Conservation (phyloP, 2,797 vertebrate genomes). For the Paedocypris micromegethes region DNA sequence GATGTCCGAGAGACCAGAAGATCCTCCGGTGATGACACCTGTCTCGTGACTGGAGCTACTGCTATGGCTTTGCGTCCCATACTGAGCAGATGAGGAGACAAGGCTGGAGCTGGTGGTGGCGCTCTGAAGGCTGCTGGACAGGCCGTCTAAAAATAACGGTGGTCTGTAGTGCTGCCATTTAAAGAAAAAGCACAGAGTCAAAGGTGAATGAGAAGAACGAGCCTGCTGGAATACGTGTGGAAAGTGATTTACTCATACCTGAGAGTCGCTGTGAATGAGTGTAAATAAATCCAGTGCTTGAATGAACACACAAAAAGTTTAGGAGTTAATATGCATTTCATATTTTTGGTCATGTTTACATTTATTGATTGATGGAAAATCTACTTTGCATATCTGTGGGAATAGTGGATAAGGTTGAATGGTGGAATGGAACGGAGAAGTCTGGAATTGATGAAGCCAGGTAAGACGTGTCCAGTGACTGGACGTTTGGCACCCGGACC, state of each 20-base stretch:
- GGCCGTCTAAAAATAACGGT: slow-evolving; percentile 93
- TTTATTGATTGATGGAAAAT: slow-evolving; percentile 40
- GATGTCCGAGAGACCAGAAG: slow-evolving; percentile 74
- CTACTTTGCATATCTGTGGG: slow-evolving; percentile 91
- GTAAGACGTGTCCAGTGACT: slow-evolving; percentile 76
- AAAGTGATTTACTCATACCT: slow-evolving; percentile 69
- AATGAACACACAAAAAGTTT: slow-evolving; percentile 40
- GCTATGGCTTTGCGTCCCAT: slow-evolving; percentile 69
- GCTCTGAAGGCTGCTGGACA: slow-evolving; percentile 79
- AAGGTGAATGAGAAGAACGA: too few species aligned
- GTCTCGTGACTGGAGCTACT: slow-evolving; percentile 74
- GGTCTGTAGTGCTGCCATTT: slow-evolving; percentile 84
- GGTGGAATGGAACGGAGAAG: slow-evolving; percentile 89
- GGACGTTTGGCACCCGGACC: slow-evolving; percentile 80
- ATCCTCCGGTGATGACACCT: slow-evolving; percentile 74
- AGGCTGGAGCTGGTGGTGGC: slow-evolving; percentile 75
- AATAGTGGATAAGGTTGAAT: slow-evolving; percentile 80
- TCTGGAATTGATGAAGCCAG: slow-evolving; percentile 81
- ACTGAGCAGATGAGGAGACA: slow-evolving; percentile 80
- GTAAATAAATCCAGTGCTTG: slow-evolving; percentile 94
- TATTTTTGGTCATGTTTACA: background rate
- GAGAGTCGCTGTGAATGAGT: slow-evolving; percentile 88
- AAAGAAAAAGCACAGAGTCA: slow-evolving; percentile 51
- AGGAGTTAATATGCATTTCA: background rate
- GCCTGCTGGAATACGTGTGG: too few species aligned